Evolutionary conservation across 2,888 invertebrate species (phyloP), one percentile per base, ranked within the genome.

Genomic region (Calliphora vomitoria): DNA sequence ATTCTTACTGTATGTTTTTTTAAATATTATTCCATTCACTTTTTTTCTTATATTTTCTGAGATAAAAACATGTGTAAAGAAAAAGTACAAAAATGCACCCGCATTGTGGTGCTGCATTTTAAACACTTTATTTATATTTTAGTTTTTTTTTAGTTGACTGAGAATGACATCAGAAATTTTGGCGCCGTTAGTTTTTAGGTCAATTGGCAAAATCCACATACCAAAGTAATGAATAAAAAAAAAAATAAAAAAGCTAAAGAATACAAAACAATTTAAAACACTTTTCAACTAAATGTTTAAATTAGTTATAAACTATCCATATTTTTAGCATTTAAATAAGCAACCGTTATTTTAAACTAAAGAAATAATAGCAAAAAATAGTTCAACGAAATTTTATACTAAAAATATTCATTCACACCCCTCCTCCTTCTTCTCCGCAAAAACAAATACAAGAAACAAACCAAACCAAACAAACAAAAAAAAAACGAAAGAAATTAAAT

Each of bases 181-280:
- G 88, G 88, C 88, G 88, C 88, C 88, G 85, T 76, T 68, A 44
- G 64, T 88, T 88, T 88, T 82, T 88, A 85, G 88, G 88, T 85
- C 88, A 88, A 85, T 80, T 87, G 87, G 79, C 85, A 87, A 66
- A 84, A 76, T 72, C 62, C 71, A 50, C 78, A 80, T 62, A 79
- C 31, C 72, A 71, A 83, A 72, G 66, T 66, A 55, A 64, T 60
- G 53, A 44, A 25, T 69, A 69, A 13, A n/a, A 10, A 47, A 38
- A 71, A 76, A 31, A 55, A 62, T 35, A 38, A 68, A 69, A 50
- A 25, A 66, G 10, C n/a, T n/a, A 50, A 41, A 62, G 41, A 53
- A 11, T 25, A 31, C 44, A 66, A 58, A 25, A 72, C 25, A 25
- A 25, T 25, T 25, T 1, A 41, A 55, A 44, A 71, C 35, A 3